Evolutionary conservation across 2,888 invertebrate species (phyloP), one percentile per base, ranked within the genome.

Genomic region (Synanthedon vespiformis): DNA sequence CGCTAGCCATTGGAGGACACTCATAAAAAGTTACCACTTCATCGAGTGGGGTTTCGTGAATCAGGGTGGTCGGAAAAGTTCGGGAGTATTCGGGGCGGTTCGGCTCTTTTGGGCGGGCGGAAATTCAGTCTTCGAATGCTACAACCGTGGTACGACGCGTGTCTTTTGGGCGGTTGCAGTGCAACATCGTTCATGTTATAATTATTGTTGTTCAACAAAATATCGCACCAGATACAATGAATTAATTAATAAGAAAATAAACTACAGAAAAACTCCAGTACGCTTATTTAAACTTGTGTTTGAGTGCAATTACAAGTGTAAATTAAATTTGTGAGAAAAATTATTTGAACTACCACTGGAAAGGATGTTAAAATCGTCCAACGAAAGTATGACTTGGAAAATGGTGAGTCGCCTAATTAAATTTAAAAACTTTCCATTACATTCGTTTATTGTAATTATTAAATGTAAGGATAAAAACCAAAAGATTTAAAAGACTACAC

Each of bases 1-100:
- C 73, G 70, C 70, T 79, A 74, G 69, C 74, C 75, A 74, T 73
- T 70, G 76, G 77, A 74, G 76, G 77, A 74, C 72, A 75, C 75
- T 81, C 81, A 76, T 85, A 83, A 84, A 84, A 85, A 82, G 80
- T 83, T 83, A 84, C 83, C 83, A 83, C 84, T 84, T 83, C 84
- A 85, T 84, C 82, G 80, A 79, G 81, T 80, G 74, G 80, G 34
- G 74, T 77, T 79, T 72, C 75, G 72, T 77, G 75, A 77, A 77
- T 77, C 79, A 80, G 68, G 65, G 60, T 59, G 56, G 62, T 67
- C 68, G 68, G 61, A 49, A 16, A 48, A 2, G 14, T 4, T 74
- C 71, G 72, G 65, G 11, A 3, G 52, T 51, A 51, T 54, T 74
- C 74, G 76, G 68, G 27, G 40, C 41, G 40, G 56, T 55, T 80